These are phyloP conservation scores for Cirrhinus mrigala DNA, from an alignment of 2,797 vertebrate genomes.

Conservation along the genomic window DNA sequence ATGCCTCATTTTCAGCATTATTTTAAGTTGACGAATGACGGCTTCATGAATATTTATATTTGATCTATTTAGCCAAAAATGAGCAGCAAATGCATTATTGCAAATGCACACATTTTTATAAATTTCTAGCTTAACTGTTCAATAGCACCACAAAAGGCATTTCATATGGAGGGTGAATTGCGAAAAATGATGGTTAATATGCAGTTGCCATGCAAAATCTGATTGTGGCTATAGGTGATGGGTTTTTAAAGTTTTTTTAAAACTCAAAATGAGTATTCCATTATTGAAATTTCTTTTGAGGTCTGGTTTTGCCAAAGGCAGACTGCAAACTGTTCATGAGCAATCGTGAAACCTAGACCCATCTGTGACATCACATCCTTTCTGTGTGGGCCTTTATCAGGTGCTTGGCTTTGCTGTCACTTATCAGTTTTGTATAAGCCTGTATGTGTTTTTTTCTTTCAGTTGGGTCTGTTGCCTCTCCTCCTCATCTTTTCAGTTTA, in stretches of 20 bases:
- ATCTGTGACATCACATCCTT: constrained; percentile 41
- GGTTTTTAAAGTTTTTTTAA: not conserved
- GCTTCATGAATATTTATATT: constrained; percentile 40
- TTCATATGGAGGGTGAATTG: not conserved
- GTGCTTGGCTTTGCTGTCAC: constrained; percentile 37
- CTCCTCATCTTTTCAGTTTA: constrained; percentile 73
- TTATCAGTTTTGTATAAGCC: constrained; percentile 64
- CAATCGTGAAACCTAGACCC: not conserved
- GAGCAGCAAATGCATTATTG: not conserved
- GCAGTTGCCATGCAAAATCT: not conserved
- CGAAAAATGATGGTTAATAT: constrained; percentile 13
- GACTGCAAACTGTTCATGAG: not conserved
- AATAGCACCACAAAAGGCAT: not conserved
- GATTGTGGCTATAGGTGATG: not conserved
- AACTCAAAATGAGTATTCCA: not conserved
- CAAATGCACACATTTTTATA: not conserved
- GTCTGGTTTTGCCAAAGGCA: not conserved
- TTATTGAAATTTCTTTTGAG: not conserved
- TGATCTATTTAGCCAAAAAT: constrained; percentile 8
- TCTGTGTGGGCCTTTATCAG: constrained; percentile 39
- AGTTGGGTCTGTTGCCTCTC: constrained; percentile 33
- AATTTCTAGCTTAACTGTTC: not conserved
- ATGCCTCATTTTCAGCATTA: constrained; percentile 34
- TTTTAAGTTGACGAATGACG: constrained; percentile 30
- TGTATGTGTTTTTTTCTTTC: constrained; percentile 54